Percentiles rank a stretch among this genome's conserved stretches.
phyloP scores from a whole-genome alignment of 2,797 vertebrate species.

The Fistularia commersonii region DNA sequence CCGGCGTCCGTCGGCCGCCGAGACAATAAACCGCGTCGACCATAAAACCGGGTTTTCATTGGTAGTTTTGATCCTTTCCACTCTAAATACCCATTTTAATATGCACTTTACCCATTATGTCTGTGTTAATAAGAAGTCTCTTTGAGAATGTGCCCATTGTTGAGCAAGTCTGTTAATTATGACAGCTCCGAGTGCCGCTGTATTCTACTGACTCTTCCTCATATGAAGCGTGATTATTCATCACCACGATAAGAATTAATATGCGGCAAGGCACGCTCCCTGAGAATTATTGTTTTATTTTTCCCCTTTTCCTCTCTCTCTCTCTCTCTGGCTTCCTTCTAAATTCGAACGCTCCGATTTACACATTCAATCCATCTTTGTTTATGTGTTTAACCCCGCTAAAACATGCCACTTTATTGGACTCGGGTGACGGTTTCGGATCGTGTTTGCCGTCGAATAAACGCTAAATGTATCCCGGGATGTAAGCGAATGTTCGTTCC shows the following conservation, averaged over 20 bases:
- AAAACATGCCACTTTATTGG: constrained; percentile 63
- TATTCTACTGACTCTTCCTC: constrained; percentile 68
- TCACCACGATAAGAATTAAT: constrained; percentile 76
- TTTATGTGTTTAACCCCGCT: constrained; percentile 77
- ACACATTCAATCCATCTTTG: constrained; percentile 74
- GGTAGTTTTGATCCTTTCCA: constrained; percentile 62
- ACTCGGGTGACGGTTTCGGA: constrained; percentile 58
- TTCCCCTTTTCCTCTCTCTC: no score
- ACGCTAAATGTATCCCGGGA: constrained; percentile 60
- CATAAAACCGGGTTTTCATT: constrained; percentile 61
- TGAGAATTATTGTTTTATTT: constrained; percentile 54
- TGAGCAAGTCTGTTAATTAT: constrained; percentile 73
- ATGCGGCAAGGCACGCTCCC: constrained; percentile 62
- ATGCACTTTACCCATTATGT: constrained; percentile 62
- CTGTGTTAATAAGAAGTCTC: constrained; percentile 68
- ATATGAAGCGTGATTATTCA: constrained; percentile 72
- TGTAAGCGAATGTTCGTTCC: constrained; percentile 56
- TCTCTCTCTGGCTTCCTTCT: no score
- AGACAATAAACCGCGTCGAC: constrained; percentile 54
- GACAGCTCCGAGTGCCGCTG: constrained; percentile 67
- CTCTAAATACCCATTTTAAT: constrained; percentile 66
- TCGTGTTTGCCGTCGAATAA: constrained; percentile 66
- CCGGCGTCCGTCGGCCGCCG: constrained; percentile 30
- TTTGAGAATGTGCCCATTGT: constrained; percentile 71
- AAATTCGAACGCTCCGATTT: constrained; percentile 75